Conservation (phyloP, 53 echinoderm and acorn worm species). For the Echinometra lucunter region DNA sequence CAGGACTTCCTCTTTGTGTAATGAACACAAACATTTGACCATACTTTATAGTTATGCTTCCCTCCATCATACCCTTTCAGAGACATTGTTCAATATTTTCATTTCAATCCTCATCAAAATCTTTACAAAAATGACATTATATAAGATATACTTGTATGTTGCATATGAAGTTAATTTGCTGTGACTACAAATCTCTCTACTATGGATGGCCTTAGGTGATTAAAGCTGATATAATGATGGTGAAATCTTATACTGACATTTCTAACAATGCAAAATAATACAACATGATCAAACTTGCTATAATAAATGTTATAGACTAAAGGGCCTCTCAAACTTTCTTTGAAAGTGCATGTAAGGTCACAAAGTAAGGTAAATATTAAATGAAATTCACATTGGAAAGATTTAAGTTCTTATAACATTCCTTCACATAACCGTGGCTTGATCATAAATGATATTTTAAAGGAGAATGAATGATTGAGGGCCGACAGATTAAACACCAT, state of each 20-base stretch:
- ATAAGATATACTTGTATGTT: neutral
- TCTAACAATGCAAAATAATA: neutral
- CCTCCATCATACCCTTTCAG: neutral
- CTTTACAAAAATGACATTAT: neutral
- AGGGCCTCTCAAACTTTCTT: neutral
- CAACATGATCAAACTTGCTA: neutral
- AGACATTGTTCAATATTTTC: neutral
- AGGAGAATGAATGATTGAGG: neutral
- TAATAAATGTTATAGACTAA: neutral
- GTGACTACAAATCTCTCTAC: neutral
- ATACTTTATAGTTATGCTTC: neutral
- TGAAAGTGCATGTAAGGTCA: neutral
- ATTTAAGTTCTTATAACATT: neutral
- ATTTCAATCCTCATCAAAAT: neutral
- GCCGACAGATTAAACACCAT: neutral
- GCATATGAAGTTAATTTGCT: neutral
- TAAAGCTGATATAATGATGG: neutral
- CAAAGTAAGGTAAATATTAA: neutral
- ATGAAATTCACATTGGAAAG: neutral
- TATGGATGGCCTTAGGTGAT: neutral
- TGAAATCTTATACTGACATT: constrained; percentile 30
- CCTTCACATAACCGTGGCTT: neutral
- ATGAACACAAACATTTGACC: neutral
- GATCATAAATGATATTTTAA: neutral
- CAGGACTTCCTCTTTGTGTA: neutral